A percentile compares a stretch with the other conserved stretches of the same genome.
These are phyloP conservation scores for Lepilemur septentrionalis DNA, from an alignment of 2,797 vertebrate species.

Conservation along the genomic window DNA sequence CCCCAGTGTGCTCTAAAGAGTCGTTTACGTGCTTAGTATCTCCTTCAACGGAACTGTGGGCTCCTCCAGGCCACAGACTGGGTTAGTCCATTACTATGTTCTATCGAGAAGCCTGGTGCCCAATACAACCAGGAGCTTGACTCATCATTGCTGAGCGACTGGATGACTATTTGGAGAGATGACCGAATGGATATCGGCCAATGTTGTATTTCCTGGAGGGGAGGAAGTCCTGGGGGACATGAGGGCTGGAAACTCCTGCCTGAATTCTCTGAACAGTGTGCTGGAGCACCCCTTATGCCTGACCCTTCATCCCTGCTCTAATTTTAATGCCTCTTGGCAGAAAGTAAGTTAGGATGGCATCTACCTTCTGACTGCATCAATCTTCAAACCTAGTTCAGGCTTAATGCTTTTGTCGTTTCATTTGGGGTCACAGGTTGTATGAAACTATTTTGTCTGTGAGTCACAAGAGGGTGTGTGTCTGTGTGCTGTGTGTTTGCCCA, in stretches of 20 bases:
- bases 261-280: neutral
- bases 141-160: neutral
- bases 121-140: neutral
- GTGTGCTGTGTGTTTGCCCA: neutral
- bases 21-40: neutral
- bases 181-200: neutral
- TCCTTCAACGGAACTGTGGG: neutral
- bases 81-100: neutral
- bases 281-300: neutral
- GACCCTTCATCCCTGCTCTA: neutral
- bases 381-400: neutral
- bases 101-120: neutral
- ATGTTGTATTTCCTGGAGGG: neutral
- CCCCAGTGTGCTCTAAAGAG: neutral
- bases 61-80: neutral
- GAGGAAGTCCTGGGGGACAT: neutral
- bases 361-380: neutral
- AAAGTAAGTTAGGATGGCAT: neutral
- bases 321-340: neutral
- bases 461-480: neutral
- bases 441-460: conserved; percentile 24
- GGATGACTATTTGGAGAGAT: neutral
- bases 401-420: neutral
- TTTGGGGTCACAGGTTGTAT: neutral
- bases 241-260: neutral